Conservation (phyloP, 2,113 vertebrate species). For the Nothocercus julius region DNA sequence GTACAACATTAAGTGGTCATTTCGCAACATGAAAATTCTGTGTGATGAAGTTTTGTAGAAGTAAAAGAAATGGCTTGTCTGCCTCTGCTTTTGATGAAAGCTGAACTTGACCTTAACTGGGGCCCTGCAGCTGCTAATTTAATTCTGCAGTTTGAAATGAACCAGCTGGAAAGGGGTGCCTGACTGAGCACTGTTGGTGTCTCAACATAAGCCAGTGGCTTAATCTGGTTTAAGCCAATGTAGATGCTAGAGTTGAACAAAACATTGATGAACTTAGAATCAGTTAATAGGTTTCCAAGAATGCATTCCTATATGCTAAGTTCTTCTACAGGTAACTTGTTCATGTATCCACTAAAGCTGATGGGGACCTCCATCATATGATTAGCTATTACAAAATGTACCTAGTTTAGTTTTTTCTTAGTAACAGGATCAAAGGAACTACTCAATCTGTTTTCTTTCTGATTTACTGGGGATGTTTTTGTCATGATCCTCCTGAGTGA, state of each 20-base stretch:
- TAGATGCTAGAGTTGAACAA: background rate
- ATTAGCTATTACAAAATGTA: background rate
- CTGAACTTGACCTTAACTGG: background rate
- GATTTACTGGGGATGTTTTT: background rate
- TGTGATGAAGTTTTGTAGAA: background rate
- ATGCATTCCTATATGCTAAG: background rate
- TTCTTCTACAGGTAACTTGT: background rate
- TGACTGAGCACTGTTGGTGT: conserved; percentile 23
- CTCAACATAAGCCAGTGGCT: background rate
- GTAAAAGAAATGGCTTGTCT: background rate
- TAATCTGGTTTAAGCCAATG: background rate
- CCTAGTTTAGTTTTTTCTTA: background rate
- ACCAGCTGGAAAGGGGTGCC: conserved; percentile 37
- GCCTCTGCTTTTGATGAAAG: background rate
- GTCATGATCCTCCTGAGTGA: background rate
- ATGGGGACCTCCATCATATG: background rate
- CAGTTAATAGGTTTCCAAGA: background rate
- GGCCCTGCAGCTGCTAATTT: background rate
- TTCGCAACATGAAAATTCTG: background rate
- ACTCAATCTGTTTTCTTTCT: background rate
- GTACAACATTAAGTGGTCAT: background rate
- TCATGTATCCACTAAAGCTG: background rate
- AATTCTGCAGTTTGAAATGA: conserved; percentile 31
- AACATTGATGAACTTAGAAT: background rate
- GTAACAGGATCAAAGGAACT: background rate